A percentile compares a stretch with the other conserved stretches of the same genome.
These are phyloP conservation scores for Microtus pennsylvanicus DNA, from an alignment of 2,113 vertebrate genomes.

Conservation along the genomic window DNA sequence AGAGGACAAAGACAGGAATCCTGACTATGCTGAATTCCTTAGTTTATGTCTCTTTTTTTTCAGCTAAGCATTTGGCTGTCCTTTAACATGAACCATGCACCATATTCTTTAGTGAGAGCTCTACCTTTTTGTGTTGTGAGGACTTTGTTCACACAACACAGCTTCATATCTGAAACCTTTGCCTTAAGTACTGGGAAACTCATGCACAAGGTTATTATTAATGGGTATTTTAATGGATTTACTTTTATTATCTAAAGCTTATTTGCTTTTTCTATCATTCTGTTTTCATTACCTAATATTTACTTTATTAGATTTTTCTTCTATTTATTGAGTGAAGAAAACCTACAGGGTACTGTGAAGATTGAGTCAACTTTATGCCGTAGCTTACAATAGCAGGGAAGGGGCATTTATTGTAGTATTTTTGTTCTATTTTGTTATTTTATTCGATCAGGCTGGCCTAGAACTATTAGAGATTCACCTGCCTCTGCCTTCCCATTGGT, in stretches of 20 bases:
- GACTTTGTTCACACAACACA: neutral
- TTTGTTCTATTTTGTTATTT: neutral
- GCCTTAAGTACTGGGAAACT: neutral
- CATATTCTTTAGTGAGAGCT: neutral
- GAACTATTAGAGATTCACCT: neutral
- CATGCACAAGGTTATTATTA: neutral
- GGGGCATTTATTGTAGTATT: neutral
- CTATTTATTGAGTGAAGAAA: neutral
- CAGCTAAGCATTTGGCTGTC: neutral
- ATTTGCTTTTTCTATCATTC: neutral
- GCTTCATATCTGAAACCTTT: neutral
- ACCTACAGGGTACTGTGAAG: neutral
- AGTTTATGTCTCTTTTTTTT: neutral
- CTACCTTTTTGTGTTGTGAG: neutral
- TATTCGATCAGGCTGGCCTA: neutral
- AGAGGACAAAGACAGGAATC: neutral
- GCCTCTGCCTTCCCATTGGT: neutral
- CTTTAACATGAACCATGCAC: neutral
- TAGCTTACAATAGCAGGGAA: neutral
- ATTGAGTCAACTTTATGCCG: neutral
- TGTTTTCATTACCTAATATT: neutral
- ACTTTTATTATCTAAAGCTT: neutral
- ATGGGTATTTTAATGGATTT: neutral
- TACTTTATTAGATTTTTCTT: neutral
- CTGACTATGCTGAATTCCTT: neutral